Evolutionary conservation across 2,888 invertebrate genomes (phyloP), one percentile per base, ranked within the genome.

Genomic region (Hipparchia semele): DNA sequence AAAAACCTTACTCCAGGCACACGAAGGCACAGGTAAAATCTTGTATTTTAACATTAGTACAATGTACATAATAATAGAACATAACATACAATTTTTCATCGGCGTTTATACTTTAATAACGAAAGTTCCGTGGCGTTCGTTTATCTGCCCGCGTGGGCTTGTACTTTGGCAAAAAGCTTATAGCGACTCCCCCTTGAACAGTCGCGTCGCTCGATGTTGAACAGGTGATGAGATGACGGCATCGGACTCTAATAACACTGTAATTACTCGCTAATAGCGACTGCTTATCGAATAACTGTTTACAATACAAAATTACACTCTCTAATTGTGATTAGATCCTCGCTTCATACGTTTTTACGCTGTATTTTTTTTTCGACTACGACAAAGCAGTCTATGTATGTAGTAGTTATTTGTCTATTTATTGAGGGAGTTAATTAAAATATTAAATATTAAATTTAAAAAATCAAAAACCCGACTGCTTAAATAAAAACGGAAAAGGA

Each of bases 181-280:
- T 51, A 12, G 4, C 51, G 9, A 0, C 23, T 65, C 51, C 23
- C 10, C 33, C 7, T n/a, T 3, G 7, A 39, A 46, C 6, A n/a
- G 8, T 33, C 10, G 5, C 23, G 23, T 51, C 6, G 51, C 51
- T 64, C 5, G 49, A 23, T 13, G 64, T 9, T 39, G 10, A 39
- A 23, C 66, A 53, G 74, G 71, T 79, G 80, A 81, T 78, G 78
- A 75, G 78, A 77, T 87, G 84, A 83, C 84, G 84, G 67, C 73
- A 78, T 75, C 73, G 49, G n/a, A 23, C 46, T 46, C 70, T 73
- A 71, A 73, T 67, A 73, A 66, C 59, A 67, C 69, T 49, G 64
- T 54, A 69, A 70, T 75, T 75, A 72, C 60, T 53, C 75, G 60
- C 56, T 72, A 74, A 71, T 69, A 61, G 65, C 54, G 73, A 61